Percentiles rank a stretch among this genome's conserved stretches.
Conservation (phyloP, 2,113 vertebrate species). For the Macrotis lagotis region DNA sequence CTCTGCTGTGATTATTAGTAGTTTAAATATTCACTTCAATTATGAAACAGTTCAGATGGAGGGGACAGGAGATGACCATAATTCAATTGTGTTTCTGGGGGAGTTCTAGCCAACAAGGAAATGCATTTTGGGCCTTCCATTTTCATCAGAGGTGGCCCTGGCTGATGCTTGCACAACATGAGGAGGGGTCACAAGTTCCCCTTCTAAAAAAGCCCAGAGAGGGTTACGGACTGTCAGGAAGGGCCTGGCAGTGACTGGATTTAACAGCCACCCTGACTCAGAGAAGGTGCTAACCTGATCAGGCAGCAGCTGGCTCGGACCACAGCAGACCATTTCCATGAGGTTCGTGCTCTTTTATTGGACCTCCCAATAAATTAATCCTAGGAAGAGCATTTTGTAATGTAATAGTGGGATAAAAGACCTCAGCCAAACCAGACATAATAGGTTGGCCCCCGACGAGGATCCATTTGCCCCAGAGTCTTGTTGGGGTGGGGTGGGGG, state of each 20-base stretch:
- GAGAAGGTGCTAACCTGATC: background rate
- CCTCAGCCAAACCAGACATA: background rate
- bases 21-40: background rate
- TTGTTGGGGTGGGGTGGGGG: background rate
- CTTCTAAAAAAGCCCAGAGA: background rate
- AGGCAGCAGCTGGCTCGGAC: background rate
- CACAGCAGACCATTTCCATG: background rate
- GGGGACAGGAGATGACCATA: background rate
- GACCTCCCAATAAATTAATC: background rate
- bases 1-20: background rate
- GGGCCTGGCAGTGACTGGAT: background rate
- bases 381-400: background rate
- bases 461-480: background rate
- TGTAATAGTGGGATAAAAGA: background rate
- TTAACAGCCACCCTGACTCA: background rate
- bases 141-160: background rate
- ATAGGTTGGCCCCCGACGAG: background rate
- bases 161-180: background rate
- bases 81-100: background rate
- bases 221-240: background rate
- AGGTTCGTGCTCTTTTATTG: background rate
- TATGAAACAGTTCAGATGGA: background rate
- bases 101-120: slow-evolving; percentile 7
- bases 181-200: background rate
- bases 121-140: background rate